Evolutionary conservation across 2,113 vertebrate species (phyloP), one percentile per base, ranked within the genome.

Genomic region (Colius striatus): DNA sequence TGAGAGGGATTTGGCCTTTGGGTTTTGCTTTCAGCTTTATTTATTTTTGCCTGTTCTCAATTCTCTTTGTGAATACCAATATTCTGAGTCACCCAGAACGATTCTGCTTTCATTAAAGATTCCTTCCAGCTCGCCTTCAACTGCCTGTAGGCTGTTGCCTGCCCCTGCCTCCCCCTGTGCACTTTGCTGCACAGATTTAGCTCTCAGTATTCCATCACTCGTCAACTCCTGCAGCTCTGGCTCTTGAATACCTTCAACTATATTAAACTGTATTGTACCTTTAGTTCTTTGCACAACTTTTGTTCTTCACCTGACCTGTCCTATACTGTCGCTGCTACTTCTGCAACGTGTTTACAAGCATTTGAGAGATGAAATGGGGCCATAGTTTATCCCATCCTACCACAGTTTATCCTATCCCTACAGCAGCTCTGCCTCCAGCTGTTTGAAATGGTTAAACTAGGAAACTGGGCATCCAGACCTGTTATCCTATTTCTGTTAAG

Each of bases 11-110:
- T 91, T 93, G 90, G 95, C 95, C 95, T 94, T 88, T 90, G 72
- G 60, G 82, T 62, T 94, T 95, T 87, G 92, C 88, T 93, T 93
- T 89, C 90, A 89, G 86, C 95, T 95, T 92, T 92, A 90, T 96
- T 97, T 97, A 89, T 97, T 97, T 95, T 97, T 84, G 90, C 72
- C 65, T 50, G 93, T 86, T 96, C 90, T 96, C 90, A 78, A 81
- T 96, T 96, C 95, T 95, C 34, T 84, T 77, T 83, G 87, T 50
- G 94, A 95, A 96, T 93, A 88, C 95, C 94, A 86, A 93, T 95
- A 93, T 84, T 96, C 95, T 94, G 93, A 96, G 87, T 96, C 90
- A 97, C 79, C 8, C 79, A 75, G 85, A 95, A 72, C 0, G 76
- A 91, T 95, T 88, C 93, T 96, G 95, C 85, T 90, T 96, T 86